phyloP scores from a whole-genome alignment of 2,113 vertebrate species.

The Penelope pileata region DNA sequence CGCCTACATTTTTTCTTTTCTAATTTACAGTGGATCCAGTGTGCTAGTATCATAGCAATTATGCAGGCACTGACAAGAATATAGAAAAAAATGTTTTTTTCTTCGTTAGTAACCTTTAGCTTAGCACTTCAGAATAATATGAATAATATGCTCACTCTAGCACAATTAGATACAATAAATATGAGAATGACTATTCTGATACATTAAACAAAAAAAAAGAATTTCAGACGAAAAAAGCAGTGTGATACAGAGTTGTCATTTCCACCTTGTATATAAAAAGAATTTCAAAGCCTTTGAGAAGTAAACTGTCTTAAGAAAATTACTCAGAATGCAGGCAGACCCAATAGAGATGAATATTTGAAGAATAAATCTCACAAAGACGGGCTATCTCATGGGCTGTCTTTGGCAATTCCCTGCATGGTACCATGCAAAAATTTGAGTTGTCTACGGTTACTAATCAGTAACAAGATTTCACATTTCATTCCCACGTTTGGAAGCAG shows the following conservation, averaged over 20 bases:
- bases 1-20: not conserved
- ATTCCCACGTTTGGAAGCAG: not conserved
- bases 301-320: not conserved
- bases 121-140: constrained; percentile 18
- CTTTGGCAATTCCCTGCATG: not conserved
- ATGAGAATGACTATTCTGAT: not conserved
- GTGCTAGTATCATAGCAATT: constrained; percentile 3
- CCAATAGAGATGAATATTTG: not conserved
- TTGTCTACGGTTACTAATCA: not conserved
- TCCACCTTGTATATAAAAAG: not conserved
- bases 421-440: not conserved
- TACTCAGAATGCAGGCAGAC: not conserved
- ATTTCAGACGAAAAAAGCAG: not conserved
- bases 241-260: not conserved
- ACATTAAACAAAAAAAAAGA: not conserved
- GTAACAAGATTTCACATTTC: not conserved
- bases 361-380: not conserved
- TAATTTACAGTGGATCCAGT: constrained; percentile 15
- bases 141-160: not conserved
- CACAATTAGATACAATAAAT: not conserved
- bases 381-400: not conserved
- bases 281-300: not conserved
- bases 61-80: not conserved
- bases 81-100: not conserved
- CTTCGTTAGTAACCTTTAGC: constrained; percentile 20